Conservation (phyloP, 2,113 vertebrate species). For the Malaclemys terrapin region DNA sequence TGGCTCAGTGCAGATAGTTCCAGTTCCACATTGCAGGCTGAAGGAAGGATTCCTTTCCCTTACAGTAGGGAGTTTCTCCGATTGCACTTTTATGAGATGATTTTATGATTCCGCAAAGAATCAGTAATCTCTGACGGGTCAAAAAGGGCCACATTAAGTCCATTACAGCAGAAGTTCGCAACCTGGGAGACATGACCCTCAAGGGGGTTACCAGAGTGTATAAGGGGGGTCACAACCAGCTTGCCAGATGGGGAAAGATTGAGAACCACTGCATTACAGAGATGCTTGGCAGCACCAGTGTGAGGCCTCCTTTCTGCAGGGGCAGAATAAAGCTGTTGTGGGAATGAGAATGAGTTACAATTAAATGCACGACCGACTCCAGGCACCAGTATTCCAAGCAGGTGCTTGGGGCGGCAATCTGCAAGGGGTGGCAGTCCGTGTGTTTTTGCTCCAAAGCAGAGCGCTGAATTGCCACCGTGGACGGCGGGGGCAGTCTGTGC, state of each 20-base stretch:
- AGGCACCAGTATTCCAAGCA: no score
- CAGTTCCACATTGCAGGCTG: not conserved
- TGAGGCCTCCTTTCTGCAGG: not conserved
- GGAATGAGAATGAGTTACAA: not conserved
- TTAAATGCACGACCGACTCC: no score
- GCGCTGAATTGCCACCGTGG: no score
- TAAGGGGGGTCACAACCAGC: not conserved
- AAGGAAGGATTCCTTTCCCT: not conserved
- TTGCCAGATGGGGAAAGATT: not conserved
- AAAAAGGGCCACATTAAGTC: not conserved
- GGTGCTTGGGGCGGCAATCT: no score
- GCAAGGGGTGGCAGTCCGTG: no score
- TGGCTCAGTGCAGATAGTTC: not conserved
- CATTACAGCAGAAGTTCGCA: not conserved
- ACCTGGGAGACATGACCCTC: not conserved
- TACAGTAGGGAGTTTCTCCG: not conserved
- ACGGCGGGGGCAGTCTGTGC: no score
- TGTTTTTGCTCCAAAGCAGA: no score
- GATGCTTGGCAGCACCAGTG: fast-evolving
- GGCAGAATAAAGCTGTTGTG: not conserved
- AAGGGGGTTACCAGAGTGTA: not conserved
- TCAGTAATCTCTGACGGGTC: not conserved
- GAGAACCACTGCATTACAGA: not conserved
- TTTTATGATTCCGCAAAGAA: not conserved
- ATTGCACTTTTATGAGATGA: not conserved